These are phyloP conservation scores for Rhynchopsitta pachyrhyncha DNA, from an alignment of 2,113 vertebrate species.

Conservation along the genomic window DNA sequence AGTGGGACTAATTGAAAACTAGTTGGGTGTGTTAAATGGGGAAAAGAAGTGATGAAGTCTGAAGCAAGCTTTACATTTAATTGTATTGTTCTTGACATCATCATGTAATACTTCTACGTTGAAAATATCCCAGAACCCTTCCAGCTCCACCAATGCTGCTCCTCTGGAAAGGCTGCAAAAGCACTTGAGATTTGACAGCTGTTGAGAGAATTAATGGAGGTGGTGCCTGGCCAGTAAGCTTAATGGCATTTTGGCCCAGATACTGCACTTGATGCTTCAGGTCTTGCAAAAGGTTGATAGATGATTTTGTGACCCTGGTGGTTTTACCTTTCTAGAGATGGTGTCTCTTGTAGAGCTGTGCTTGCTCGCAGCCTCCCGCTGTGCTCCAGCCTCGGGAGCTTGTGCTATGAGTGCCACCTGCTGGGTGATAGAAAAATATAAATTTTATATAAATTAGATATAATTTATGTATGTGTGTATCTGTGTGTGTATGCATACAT, in stretches of 20 bases:
- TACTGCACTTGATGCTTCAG: not conserved
- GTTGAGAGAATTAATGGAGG: not conserved
- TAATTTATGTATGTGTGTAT: not conserved
- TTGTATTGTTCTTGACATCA: not conserved
- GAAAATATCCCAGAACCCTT: not conserved
- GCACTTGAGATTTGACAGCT: not conserved
- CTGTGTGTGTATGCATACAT: not conserved
- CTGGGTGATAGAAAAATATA: constrained; percentile 6
- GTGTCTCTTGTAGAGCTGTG: not conserved
- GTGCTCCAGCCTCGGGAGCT: not conserved
- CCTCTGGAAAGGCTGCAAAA: not conserved
- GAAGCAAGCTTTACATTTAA: constrained; percentile 15
- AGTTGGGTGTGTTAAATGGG: not conserved
- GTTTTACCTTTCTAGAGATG: not conserved
- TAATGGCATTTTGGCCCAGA: not conserved
- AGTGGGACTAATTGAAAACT: constrained; percentile 6
- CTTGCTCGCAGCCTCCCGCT: not conserved
- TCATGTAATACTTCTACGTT: not conserved
- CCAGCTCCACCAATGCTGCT: not conserved
- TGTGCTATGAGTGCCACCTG: constrained; percentile 46
- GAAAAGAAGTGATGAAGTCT: not conserved
- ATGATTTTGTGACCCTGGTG: fast-evolving
- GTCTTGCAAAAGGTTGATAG: not conserved
- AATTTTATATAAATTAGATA: not conserved
- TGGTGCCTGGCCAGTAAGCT: not conserved